Base-by-base conservation (phyloP, 2,888 invertebrate species). In the Cryptophagus acutangulus region DNA sequence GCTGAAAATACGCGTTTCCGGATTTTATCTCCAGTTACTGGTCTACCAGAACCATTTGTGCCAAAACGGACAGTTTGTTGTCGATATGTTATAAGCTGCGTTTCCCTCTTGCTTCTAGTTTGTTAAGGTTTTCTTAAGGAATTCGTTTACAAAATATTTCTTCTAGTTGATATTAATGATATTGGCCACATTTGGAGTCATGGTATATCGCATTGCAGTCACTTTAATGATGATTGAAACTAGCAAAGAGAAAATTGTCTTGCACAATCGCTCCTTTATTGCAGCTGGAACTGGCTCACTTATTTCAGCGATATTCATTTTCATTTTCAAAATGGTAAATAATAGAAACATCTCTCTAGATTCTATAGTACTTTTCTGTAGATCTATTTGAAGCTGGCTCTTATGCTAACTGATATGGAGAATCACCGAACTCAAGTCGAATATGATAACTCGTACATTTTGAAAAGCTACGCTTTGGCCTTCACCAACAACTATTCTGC, bases 401-500 rank as follows among this genome's bases (percentile, higher is more conserved):
- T 62, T 28, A 45, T 45, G 45, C 40, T 70, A 40, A 69, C 67
- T 3, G 49, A 60, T 17, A 46, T 60, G 36, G 71, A 72, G 51
- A 67, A 67, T 49, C 69, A 67, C 33, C 58, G 65, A 41, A 68
- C 68, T 1, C 59, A 65, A 43, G 40, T 51, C 3, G 59, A 63
- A 26, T 67, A 61, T 45, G 61, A 66, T 29, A 59, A 65, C 40
- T 61, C 69, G 2, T 65, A 61, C 43, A 61, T 69, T 31, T 59
- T 58, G 36, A 71, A 71, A 52, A 52, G 59, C 25, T 69, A 65
- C 45, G 58, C 63, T 6, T 50, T 70, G 35, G 61, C 61, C 2
- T 66, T 69, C 41, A 57, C 62, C 2, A 68, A 68, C 42, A 65
- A 62, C 40, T 71, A 65, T 44, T 50, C 63, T 8, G 60, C 62